Conservation (phyloP, 2,797 vertebrate species). For the Galagoides demidoff region DNA sequence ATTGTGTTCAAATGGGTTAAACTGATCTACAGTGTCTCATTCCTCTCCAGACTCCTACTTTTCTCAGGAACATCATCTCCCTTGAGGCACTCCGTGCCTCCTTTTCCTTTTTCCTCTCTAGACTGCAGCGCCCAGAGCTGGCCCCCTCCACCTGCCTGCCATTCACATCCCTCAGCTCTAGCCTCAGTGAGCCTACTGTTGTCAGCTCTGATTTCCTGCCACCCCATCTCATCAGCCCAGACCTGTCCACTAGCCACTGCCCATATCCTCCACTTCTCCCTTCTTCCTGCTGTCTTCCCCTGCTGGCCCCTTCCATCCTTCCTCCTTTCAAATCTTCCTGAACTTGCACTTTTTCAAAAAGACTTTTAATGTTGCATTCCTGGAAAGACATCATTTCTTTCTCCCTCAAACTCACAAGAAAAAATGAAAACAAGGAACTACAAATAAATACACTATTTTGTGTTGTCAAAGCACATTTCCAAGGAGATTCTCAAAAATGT, state of each 20-base stretch:
- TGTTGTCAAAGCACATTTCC: slow-evolving; percentile 29
- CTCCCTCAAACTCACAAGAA: neutral
- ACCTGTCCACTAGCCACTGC: neutral
- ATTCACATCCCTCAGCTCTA: neutral
- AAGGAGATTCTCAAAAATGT: neutral
- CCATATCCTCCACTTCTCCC: neutral
- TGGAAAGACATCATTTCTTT: slow-evolving; percentile 19
- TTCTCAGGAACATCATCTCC: neutral
- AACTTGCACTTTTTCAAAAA: neutral
- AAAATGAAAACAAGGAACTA: neutral
- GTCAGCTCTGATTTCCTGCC: neutral
- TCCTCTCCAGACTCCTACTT: neutral
- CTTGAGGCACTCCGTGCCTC: neutral
- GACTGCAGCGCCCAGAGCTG: neutral
- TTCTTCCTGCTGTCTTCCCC: neutral
- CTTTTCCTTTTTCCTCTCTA: neutral
- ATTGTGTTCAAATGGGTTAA: neutral
- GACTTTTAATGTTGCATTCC: neutral
- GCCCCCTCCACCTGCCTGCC: neutral
- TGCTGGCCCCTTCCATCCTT: neutral
- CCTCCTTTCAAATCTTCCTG: slow-evolving; percentile 20
- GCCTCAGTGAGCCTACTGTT: neutral
- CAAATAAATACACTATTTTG: neutral
- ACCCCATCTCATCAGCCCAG: neutral
- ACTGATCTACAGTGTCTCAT: neutral